Base-by-base conservation (phyloP, 2,888 invertebrate genomes). In the Tetanocera ferruginea region DNA sequence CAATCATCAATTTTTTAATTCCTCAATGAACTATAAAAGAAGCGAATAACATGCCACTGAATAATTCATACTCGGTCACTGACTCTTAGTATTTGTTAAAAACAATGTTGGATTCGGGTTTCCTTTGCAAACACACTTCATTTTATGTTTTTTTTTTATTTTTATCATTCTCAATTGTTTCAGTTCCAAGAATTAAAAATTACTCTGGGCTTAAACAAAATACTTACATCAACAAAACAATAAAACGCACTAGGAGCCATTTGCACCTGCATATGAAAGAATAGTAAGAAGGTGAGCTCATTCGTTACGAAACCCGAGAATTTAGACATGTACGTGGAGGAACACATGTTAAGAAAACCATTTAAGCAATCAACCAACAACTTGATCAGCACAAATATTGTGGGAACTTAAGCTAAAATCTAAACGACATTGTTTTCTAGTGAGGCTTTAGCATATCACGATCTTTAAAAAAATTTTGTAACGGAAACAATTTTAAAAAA, bases 341-440 rank as follows among this genome's bases (percentile, higher is more conserved):
- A 14, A 28, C n/a, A 25, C 34, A 19, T 37, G 23, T 28, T 43
- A 17, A 11, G 49, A n/a, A 19, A 23, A 25, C 43, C 19, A 6
- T 23, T 6, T 55, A 31, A n/a, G n/a, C 37, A 52, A 51, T 17
- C 49, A 25, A 69, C 17, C 19, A 67, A 55, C n/a, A 55, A 14
- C 52, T 25, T 52, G 28, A 64, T 75, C 66, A 57, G 69, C 69
- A 55, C 17, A 72, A 66, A 76, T 64, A 37, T 71, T 76, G 66
- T 76, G 76, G 76, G 72, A 76, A 76, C 23, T 64, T 28, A 64
- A 71, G 49, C 14, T 23, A 37, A 76, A 37, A 76, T 67, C 67
- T 23, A 72, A 43, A 1, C 14, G 43, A 43, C 43, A 43, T 43
- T 43, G 8, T 43, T 43, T 43, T 43, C 43, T 14, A 43, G 43